Percentiles rank a stretch among this genome's conserved stretches.
Evolutionary conservation across 2,113 vertebrate species (phyloP).

Genomic region (Oreamnos americanus): DNA sequence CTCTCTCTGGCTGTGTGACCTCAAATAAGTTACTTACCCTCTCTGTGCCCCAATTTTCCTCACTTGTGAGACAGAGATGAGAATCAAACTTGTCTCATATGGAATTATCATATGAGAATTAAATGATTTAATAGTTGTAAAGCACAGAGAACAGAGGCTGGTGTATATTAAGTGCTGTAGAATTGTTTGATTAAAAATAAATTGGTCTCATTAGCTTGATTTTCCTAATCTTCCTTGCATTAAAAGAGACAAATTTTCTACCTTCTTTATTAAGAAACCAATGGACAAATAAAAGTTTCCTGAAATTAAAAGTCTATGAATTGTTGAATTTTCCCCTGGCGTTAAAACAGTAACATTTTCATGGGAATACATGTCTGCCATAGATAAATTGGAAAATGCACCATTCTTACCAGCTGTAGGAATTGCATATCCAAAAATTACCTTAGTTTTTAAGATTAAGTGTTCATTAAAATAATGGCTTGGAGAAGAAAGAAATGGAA

Average conservation of each 20-base stretch:
- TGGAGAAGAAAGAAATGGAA: background rate
- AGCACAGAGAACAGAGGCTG: background rate
- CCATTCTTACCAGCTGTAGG: background rate
- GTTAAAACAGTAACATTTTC: background rate
- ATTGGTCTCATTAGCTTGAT: background rate
- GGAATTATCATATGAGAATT: background rate
- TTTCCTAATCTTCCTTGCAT: slow-evolving; percentile 26
- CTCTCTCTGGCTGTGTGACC: background rate
- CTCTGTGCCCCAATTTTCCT: background rate
- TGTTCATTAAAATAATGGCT: background rate
- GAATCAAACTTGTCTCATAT: background rate
- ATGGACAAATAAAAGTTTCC: background rate
- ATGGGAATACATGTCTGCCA: background rate
- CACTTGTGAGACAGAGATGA: background rate
- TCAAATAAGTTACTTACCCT: background rate
- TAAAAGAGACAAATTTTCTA: background rate
- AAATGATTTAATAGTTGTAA: background rate
- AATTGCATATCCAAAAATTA: background rate
- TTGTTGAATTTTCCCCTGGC: background rate
- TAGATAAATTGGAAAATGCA: background rate
- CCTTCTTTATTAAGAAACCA: background rate
- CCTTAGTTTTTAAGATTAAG: background rate
- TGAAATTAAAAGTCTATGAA: background rate
- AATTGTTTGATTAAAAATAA: background rate
- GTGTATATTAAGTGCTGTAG: background rate